These are phyloP conservation scores for Onychostruthus taczanowskii DNA, from an alignment of 2,113 vertebrate genomes.

Conservation along the genomic window DNA sequence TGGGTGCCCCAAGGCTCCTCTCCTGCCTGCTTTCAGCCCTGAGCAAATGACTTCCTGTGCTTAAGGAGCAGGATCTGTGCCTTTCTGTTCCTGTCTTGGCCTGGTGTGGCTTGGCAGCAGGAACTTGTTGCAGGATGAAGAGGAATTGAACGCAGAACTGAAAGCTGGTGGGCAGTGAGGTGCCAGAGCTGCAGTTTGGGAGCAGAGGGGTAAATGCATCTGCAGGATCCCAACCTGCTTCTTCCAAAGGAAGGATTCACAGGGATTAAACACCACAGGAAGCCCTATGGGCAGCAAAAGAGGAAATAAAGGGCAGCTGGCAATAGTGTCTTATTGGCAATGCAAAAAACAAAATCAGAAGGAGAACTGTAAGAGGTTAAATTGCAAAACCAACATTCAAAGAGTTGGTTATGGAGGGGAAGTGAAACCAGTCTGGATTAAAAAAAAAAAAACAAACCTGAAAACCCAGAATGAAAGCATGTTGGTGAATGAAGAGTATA, in stretches of 20 bases:
- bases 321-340: background rate
- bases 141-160: background rate
- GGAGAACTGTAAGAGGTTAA: background rate
- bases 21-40: background rate
- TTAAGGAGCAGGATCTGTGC: background rate
- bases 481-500: background rate
- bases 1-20: background rate
- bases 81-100: background rate
- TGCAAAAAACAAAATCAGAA: background rate
- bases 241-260: background rate
- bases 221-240: background rate
- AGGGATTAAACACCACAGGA: background rate
- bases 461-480: background rate
- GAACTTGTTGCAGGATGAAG: background rate
- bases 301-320: background rate
- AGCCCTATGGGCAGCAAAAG: background rate
- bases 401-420: background rate
- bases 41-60: rapidly evolving
- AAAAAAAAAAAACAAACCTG: background rate
- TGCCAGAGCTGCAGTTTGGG: background rate
- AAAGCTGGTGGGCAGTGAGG: background rate
- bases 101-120: background rate
- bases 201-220: background rate
- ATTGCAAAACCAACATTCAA: background rate
- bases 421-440: background rate